These are phyloP conservation scores for Hapalemur alaotrensis DNA, from an alignment of 2,797 vertebrate species.

Conservation along the genomic window DNA sequence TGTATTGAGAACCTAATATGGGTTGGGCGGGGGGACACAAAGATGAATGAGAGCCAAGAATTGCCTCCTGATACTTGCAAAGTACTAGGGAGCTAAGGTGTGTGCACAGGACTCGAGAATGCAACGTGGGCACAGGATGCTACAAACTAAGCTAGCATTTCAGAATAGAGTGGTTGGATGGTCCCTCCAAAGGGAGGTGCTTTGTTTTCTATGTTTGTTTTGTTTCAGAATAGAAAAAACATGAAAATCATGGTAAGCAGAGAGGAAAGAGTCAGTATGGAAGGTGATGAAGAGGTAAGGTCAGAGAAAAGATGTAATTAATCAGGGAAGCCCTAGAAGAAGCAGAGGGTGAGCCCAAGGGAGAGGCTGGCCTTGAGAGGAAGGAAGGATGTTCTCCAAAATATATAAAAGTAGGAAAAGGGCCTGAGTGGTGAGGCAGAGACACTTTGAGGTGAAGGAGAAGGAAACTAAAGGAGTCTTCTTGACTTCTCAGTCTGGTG, in stretches of 20 bases:
- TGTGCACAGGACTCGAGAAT: background rate
- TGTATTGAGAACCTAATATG: background rate
- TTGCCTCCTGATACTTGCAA: background rate
- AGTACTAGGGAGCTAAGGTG: too few species aligned
- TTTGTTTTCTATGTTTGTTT: background rate
- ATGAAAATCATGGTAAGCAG: background rate
- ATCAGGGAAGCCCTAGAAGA: background rate
- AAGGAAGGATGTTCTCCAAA: background rate
- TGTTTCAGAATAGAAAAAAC: background rate
- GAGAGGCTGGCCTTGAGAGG: background rate
- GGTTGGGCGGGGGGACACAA: background rate
- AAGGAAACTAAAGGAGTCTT: background rate
- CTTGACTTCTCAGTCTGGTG: background rate
- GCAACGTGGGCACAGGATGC: rapidly evolving
- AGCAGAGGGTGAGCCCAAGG: background rate
- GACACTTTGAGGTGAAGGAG: background rate
- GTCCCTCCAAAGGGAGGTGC: background rate
- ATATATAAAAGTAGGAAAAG: background rate
- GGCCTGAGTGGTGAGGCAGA: background rate
- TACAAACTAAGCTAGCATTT: background rate
- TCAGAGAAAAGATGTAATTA: background rate
- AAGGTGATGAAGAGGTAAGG: background rate
- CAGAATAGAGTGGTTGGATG: background rate
- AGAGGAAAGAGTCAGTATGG: background rate
- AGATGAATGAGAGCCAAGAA: background rate